These are phyloP conservation scores for Anseranas semipalmata DNA, from an alignment of 2,113 vertebrate species.

Conservation along the genomic window DNA sequence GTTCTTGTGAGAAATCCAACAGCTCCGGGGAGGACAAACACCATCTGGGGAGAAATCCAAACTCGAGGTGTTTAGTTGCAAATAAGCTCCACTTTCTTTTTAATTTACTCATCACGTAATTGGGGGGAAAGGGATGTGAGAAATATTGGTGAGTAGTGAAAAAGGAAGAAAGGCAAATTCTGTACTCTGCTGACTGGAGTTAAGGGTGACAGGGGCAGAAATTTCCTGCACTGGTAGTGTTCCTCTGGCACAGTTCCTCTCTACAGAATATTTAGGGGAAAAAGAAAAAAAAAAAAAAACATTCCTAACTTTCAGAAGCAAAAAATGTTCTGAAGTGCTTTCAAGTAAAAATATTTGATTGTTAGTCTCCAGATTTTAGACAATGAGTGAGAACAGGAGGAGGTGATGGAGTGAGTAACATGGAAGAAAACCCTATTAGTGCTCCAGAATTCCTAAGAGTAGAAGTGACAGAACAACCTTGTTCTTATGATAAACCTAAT, in stretches of 20 bases:
- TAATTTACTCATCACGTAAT: neutral
- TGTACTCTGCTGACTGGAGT: neutral
- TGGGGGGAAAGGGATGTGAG: neutral
- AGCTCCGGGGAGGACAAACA: neutral
- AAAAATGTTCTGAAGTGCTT: neutral
- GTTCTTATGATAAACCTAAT: neutral
- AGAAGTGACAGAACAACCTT: neutral
- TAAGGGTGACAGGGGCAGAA: neutral
- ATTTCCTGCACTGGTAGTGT: neutral
- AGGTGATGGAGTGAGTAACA: neutral
- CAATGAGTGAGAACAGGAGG: neutral
- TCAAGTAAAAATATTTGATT: neutral
- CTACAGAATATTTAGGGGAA: neutral
- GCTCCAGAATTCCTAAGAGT: neutral
- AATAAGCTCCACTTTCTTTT: neutral
- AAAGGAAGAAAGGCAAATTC: neutral
- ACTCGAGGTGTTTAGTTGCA: neutral
- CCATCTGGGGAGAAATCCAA: neutral
- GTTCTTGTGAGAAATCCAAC: neutral
- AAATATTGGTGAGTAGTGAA: neutral
- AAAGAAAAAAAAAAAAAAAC: rapidly evolving
- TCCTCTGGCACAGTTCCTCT: neutral
- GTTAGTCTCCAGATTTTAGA: neutral
- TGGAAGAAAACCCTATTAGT: neutral
- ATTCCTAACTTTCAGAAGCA: neutral